Evolutionary conservation across 2,888 invertebrate species (phyloP), one percentile per base, ranked within the genome.

Genomic region (Darwinula stevensoni): DNA sequence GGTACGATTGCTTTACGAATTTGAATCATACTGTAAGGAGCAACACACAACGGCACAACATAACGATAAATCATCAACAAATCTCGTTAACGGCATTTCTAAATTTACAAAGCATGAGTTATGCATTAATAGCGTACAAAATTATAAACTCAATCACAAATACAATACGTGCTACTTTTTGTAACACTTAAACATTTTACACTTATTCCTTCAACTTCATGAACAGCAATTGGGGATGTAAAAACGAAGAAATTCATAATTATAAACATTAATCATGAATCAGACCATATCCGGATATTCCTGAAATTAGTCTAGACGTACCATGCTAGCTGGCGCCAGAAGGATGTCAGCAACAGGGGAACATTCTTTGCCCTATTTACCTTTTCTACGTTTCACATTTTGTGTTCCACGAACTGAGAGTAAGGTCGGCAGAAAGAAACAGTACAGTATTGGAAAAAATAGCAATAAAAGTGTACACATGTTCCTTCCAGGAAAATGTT

Each of bases 1-100:
- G 22, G 22, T 22, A 22, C 22, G 22, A 22, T 22, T 22, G 22
- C 22, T 22, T 22, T 22, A 22, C 22, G 22, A 22, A 22, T 22
- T 22, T 22, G 22, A 22, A 22, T 22, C 22, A 22, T 22, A 22
- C 22, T 22, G 22, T 22, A 22, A 22, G 22, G 22, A 22, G 22
- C 22, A 22, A 22, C 22, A 22, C 22, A 22, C 22, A 22, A 22
- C 22, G 22, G 22, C 22, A 22, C 22, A 22, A 22, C 22, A 22
- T 22, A 22, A 22, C 22, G 22, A 22, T 22, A 22, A 22, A 22
- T 22, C 22, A n/a, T 22, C 22, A 22, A 22, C 22, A 22, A 22
- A 22, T 22, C 22, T 22, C 22, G 22, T 22, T 22, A 22, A 22
- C 22, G 22, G 22, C 22, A 22, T 22, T 22, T 22, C 22, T 22